These are phyloP conservation scores for Carollia perspicillata DNA, from an alignment of 2,113 vertebrate genomes.

Conservation along the genomic window DNA sequence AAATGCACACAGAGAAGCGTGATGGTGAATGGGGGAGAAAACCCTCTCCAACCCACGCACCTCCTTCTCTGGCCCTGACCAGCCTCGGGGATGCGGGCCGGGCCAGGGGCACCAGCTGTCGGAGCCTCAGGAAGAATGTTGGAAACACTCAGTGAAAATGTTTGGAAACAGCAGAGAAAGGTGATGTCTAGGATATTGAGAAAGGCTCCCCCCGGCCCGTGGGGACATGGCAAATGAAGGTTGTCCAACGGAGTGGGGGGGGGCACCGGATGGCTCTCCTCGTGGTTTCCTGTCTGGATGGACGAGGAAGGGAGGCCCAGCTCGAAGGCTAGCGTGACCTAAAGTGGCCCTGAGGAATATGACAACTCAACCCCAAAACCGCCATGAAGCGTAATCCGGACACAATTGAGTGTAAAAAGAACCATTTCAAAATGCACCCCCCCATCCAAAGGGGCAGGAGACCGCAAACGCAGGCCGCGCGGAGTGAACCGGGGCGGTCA, in stretches of 20 bases:
- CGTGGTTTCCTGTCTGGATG: background rate
- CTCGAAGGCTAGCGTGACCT: background rate
- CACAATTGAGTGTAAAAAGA: background rate
- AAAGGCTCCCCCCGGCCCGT: accelerated
- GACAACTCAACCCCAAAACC: background rate
- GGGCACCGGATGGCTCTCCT: accelerated
- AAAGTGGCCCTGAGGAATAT: too few relatives aligned
- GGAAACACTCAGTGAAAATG: background rate
- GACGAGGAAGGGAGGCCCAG: too few relatives aligned
- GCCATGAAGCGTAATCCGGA: too few relatives aligned
- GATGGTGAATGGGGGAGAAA: background rate
- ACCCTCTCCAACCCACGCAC: background rate
- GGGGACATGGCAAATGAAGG: accelerated
- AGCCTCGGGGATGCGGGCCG: accelerated
- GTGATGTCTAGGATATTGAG: background rate
- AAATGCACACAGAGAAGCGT: background rate
- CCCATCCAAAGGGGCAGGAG: background rate
- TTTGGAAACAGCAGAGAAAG: background rate
- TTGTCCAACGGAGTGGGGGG: accelerated
- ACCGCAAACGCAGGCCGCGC: accelerated
- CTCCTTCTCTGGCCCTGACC: background rate
- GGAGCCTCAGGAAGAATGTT: background rate
- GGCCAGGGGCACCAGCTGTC: accelerated
- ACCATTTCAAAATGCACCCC: background rate
- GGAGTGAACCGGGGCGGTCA: background rate